These are phyloP conservation scores for Drosophila grimshawi DNA, from an alignment of 1,140 invertebrate species.

Conservation along the genomic window DNA sequence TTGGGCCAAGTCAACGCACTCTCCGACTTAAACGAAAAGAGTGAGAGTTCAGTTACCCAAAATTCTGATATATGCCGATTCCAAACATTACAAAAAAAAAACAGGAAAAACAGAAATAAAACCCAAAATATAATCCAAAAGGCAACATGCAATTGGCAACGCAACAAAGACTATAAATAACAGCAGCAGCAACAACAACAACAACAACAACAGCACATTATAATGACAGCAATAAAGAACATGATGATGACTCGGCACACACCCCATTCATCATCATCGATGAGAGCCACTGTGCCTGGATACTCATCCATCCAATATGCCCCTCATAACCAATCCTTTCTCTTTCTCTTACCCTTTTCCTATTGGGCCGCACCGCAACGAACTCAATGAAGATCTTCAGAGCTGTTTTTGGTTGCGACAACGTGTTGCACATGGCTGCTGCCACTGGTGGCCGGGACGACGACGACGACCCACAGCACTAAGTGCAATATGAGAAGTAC, in stretches of 20 bases:
- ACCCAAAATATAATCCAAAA: constrained; percentile 25
- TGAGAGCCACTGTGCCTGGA: constrained; percentile 21
- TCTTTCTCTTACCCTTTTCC: too few relatives aligned
- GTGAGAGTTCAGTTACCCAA: constrained; percentile 67
- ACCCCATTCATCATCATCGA: constrained; percentile 79
- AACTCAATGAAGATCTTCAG: constrained; percentile 67
- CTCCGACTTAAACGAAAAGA: not conserved
- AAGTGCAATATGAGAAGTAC: constrained; percentile 80
- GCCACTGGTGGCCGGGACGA: constrained; percentile 17
- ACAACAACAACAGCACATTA: constrained; percentile 55
- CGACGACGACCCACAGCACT: constrained; percentile 36
- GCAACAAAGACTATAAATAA: constrained; percentile 68
- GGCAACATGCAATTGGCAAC: constrained; percentile 40
- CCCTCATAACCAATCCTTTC: not conserved
- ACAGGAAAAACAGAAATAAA: constrained; percentile 5
- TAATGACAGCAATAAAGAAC: constrained; percentile 81
- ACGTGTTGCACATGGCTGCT: constrained; percentile 75
- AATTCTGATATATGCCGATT: not conserved
- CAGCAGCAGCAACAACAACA: constrained; percentile 10
- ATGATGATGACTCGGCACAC: constrained; percentile 69
- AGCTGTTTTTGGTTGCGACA: constrained; percentile 62
- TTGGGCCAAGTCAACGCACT: constrained; percentile 38
- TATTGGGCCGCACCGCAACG: not conserved
- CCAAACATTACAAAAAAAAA: constrained; percentile 3
- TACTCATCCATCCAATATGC: not conserved